These are phyloP conservation scores for Callospermophilus lateralis DNA, from an alignment of 2,113 vertebrate genomes.

Conservation along the genomic window DNA sequence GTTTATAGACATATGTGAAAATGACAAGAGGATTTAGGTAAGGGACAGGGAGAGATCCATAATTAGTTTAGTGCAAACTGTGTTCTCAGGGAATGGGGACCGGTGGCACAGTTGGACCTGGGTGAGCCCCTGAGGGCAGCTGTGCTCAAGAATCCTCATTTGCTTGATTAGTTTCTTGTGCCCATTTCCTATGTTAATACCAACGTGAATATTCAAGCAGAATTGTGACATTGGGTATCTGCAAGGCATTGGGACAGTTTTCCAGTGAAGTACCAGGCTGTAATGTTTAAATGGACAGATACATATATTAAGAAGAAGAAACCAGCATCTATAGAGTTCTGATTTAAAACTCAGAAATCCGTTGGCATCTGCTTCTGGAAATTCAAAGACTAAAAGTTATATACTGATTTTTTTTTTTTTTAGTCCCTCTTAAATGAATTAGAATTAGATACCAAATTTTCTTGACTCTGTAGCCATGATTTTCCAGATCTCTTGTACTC, in stretches of 20 bases:
- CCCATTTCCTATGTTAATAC: constrained; percentile 68
- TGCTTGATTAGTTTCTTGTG: constrained; percentile 48
- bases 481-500: not conserved
- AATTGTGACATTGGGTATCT: constrained; percentile 40
- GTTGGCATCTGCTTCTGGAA: constrained; percentile 45
- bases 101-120: not conserved
- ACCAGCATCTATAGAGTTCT: not conserved
- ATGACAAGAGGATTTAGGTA: not conserved
- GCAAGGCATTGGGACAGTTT: not conserved
- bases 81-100: not conserved
- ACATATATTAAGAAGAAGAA: not conserved
- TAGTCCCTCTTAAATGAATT: constrained; percentile 16
- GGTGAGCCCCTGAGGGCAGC: constrained; percentile 57
- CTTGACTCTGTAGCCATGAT: constrained; percentile 1
- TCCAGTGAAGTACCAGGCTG: not conserved
- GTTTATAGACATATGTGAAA: not conserved
- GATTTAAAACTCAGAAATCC: constrained; percentile 39
- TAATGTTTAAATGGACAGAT: not conserved
- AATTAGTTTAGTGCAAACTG: not conserved
- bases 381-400: constrained; percentile 43
- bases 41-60: not conserved
- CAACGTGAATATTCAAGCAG: not conserved
- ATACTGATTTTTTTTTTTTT: constrained; percentile 12
- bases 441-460: constrained; percentile 41
- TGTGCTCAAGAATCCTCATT: constrained; percentile 35